Evolutionary conservation across 1,140 invertebrate species (phyloP).

Genomic region (Apolygus lucorum): DNA sequence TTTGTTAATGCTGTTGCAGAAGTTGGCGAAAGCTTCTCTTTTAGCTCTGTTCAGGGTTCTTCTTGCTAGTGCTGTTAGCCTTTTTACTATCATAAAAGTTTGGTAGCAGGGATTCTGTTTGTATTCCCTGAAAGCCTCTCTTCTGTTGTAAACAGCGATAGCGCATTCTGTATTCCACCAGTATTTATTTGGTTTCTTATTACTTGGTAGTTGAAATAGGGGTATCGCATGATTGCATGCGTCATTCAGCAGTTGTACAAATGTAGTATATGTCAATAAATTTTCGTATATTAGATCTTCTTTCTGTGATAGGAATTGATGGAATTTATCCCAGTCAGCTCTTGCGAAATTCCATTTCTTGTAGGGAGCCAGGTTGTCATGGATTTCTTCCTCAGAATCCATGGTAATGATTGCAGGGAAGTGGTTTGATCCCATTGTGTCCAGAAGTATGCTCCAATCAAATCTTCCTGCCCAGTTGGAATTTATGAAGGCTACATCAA

Average conservation of each 20-base stretch:
- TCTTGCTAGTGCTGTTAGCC: background rate
- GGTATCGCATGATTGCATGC: background rate
- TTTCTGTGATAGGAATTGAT: background rate
- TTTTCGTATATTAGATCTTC: background rate
- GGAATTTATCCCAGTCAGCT: no score
- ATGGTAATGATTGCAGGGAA: background rate
- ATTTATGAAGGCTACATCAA: background rate
- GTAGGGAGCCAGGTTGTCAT: background rate
- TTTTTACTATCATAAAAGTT: background rate
- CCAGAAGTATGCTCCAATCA: background rate
- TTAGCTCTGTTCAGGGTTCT: background rate
- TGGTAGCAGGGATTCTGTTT: background rate
- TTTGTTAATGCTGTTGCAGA: no score
- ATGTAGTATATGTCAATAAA: background rate
- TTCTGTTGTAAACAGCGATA: background rate
- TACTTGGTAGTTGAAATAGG: background rate
- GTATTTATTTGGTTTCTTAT: background rate
- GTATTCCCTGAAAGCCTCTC: background rate
- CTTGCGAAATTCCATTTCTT: no score
- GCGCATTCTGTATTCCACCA: conserved; percentile 3
- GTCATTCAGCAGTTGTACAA: background rate
- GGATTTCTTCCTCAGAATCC: background rate
- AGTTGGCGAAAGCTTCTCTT: no score
- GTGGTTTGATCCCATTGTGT: conserved; percentile 1
- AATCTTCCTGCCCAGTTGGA: background rate